Evolutionary conservation across 2,888 invertebrate species (phyloP).

Genomic region (Gnatocerus cornutus): DNA sequence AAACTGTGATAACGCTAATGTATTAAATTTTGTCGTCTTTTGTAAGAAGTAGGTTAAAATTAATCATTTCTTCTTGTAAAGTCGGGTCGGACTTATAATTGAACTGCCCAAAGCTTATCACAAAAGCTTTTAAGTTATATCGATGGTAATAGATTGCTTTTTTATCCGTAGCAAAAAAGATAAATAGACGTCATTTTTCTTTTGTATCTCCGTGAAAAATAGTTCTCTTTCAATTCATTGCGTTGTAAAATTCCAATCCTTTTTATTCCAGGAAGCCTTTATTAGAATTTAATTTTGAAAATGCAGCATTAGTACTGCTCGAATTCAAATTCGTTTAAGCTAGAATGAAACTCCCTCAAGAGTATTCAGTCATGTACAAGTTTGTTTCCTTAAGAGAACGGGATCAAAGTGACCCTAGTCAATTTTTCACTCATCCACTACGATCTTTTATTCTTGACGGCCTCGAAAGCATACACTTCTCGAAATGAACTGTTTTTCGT

Average conservation of each 20-base stretch:
- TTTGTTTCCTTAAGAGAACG: slow-evolving; percentile 4
- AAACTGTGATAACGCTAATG: no score
- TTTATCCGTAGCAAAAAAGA: slow-evolving; percentile 33
- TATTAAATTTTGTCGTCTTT: background rate
- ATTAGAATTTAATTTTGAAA: no score
- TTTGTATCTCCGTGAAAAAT: slow-evolving; percentile 26
- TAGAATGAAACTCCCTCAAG: slow-evolving; percentile 5
- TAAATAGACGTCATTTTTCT: slow-evolving; percentile 32
- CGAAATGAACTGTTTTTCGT: no score
- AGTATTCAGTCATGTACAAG: background rate
- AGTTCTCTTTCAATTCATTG: slow-evolving; percentile 3
- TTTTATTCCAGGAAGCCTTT: no score
- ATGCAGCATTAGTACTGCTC: no score
- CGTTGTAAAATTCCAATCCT: background rate
- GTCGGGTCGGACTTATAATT: slow-evolving; percentile 8
- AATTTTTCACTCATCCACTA: slow-evolving; percentile 10
- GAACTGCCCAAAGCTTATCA: slow-evolving; percentile 27
- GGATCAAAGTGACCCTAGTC: slow-evolving; percentile 10
- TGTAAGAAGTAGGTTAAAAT: slow-evolving; percentile 5
- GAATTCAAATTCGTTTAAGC: background rate
- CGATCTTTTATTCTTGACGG: background rate
- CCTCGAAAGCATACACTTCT: no score
- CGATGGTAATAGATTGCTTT: slow-evolving; percentile 40
- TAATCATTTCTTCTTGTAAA: slow-evolving; percentile 13
- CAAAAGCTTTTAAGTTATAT: slow-evolving; percentile 40